A percentile compares a stretch with the other conserved stretches of the same genome.
Conservation (phyloP, 1,140 invertebrate species). For the Delia radicum region DNA sequence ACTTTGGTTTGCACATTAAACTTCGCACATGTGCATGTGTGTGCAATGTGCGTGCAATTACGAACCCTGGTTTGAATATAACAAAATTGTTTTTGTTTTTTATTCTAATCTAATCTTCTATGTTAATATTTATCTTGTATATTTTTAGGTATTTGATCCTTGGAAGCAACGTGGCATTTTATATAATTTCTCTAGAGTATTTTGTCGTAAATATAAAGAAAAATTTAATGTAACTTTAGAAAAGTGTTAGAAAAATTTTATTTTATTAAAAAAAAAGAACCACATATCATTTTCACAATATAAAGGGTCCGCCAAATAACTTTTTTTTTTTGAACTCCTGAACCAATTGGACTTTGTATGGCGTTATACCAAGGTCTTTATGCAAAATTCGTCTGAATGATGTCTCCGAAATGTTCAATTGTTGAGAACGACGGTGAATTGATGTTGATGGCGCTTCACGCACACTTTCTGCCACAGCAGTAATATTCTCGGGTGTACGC, state of each 20-base stretch:
- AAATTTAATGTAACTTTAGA: conserved; percentile 14
- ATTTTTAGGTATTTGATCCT: conserved; percentile 39
- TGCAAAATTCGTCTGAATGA: too few relatives aligned
- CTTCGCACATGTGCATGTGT: background rate
- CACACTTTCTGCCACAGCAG: too few relatives aligned
- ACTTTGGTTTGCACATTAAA: background rate
- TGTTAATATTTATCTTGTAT: background rate
- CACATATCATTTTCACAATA: too few relatives aligned
- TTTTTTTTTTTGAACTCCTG: too few relatives aligned
- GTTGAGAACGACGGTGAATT: too few relatives aligned
- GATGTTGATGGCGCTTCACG: too few relatives aligned
- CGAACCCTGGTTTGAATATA: too few relatives aligned
- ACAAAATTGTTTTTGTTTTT: background rate
- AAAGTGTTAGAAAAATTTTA: background rate
- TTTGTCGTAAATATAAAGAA: conserved; percentile 37
- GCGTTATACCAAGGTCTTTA: too few relatives aligned
- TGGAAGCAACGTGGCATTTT: conserved; percentile 44
- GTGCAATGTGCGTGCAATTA: background rate
- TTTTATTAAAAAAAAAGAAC: background rate
- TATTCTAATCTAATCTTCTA: background rate
- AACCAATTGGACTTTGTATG: too few relatives aligned
- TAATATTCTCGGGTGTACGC: too few relatives aligned
- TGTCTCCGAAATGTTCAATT: too few relatives aligned
- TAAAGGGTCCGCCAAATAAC: too few relatives aligned
- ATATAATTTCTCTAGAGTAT: conserved; percentile 41